A percentile compares a stretch with the other conserved stretches of the same genome.
These are phyloP conservation scores for Pristionchus exspectatus DNA, from an alignment of 2,888 invertebrate species.

Conservation along the genomic window DNA sequence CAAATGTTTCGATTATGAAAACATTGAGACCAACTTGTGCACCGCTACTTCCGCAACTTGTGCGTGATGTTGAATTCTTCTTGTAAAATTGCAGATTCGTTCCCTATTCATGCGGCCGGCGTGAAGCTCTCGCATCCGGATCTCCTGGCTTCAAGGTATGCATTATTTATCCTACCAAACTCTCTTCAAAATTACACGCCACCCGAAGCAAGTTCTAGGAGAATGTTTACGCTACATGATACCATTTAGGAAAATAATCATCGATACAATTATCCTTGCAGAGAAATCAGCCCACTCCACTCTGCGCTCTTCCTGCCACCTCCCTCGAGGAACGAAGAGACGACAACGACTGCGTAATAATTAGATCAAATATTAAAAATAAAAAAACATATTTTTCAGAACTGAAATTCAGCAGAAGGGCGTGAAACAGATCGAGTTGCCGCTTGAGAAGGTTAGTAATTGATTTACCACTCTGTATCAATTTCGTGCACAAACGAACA, in stretches of 20 bases:
- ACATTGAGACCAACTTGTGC: too few species aligned
- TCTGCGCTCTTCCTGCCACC: slow-evolving; percentile 38
- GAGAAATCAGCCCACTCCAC: background rate
- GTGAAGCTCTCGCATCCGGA: slow-evolving; percentile 35
- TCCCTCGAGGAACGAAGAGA: background rate
- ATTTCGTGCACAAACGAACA: too few species aligned
- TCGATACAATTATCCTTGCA: background rate
- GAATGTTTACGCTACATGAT: too few species aligned
- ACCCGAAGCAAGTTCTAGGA: too few species aligned
- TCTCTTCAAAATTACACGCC: too few species aligned
- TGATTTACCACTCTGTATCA: too few species aligned
- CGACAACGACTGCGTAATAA: background rate
- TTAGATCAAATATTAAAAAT: background rate
- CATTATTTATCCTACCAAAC: background rate
- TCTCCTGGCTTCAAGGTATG: background rate
- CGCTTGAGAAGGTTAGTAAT: slow-evolving; percentile 47
- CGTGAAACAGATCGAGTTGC: slow-evolving; percentile 49
- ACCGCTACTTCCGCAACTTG: too few species aligned
- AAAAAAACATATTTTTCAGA: background rate
- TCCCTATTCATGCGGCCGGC: background rate
- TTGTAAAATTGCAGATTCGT: background rate
- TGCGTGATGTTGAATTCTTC: too few species aligned
- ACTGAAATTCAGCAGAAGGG: background rate
- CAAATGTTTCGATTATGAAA: too few species aligned
- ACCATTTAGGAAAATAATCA: too few species aligned